phyloP scores from a whole-genome alignment of 92 coral and sea anemone species.

The Anthopleura xanthogrammica region DNA sequence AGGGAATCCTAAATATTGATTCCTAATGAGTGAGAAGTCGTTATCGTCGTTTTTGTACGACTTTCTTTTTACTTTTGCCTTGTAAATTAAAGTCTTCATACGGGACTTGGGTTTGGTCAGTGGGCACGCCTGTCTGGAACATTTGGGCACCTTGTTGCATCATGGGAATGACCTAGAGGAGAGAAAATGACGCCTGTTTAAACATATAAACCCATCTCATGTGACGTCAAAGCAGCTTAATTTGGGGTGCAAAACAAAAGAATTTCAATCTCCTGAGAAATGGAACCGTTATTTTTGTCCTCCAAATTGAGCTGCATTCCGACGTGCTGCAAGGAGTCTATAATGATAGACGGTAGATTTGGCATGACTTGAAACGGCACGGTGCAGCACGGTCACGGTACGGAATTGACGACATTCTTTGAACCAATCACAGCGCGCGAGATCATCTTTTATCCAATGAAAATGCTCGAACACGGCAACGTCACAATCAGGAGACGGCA shows the following conservation, averaged over 20 bases:
- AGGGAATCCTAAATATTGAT: background rate
- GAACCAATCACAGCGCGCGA: too few relatives aligned
- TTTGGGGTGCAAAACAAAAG: too few relatives aligned
- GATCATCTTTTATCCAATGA: background rate
- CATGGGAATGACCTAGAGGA: slow-evolving; percentile 61
- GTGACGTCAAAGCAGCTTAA: too few relatives aligned
- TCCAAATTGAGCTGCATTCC: too few relatives aligned
- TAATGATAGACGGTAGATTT: background rate
- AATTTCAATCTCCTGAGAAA: too few relatives aligned
- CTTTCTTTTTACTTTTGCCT: slow-evolving; percentile 56
- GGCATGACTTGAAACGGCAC: background rate
- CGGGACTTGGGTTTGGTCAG: slow-evolving; percentile 68
- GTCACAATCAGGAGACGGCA: too few relatives aligned
- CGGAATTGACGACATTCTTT: too few relatives aligned
- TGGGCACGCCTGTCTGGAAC: slow-evolving; percentile 13
- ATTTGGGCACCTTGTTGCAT: slow-evolving; percentile 57
- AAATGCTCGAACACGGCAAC: too few relatives aligned
- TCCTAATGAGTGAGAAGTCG: background rate
- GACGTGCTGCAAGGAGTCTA: too few relatives aligned
- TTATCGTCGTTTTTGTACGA: slow-evolving; percentile 46
- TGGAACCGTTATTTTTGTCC: too few relatives aligned
- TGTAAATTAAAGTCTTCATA: slow-evolving; percentile 32
- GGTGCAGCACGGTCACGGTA: too few relatives aligned
- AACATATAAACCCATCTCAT: too few relatives aligned
- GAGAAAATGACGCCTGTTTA: background rate